Evolutionary conservation across 2,888 invertebrate species (phyloP).

Genomic region (Amblyjoppa fuscipennis): DNA sequence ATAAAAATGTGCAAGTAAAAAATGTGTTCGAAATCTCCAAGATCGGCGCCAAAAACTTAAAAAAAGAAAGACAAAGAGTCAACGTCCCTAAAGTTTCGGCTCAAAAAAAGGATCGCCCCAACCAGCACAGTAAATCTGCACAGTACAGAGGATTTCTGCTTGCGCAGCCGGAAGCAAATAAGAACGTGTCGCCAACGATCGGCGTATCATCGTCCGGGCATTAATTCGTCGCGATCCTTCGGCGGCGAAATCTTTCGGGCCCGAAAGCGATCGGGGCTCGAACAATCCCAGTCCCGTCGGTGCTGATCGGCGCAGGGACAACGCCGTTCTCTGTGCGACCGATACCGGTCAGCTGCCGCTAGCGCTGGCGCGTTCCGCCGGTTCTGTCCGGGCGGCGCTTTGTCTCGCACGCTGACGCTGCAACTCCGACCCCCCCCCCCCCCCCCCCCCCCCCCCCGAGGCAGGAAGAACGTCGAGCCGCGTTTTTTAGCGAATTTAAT

Average conservation of each 20-base stretch:
- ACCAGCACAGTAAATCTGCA: not conserved
- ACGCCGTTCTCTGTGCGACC: slow-evolving; percentile 33
- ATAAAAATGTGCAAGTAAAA: not conserved
- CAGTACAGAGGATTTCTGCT: not conserved
- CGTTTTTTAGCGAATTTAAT: slow-evolving; percentile 85
- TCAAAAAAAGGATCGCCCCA: not conserved
- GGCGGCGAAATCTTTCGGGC: not conserved
- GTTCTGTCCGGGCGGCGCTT: slow-evolving; percentile 53
- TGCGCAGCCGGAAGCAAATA: not conserved
- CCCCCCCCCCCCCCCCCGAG: slow-evolving; percentile 82
- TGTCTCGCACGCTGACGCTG: slow-evolving; percentile 81
- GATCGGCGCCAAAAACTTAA: too few species aligned
- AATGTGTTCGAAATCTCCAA: too few species aligned
- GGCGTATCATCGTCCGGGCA: slow-evolving; percentile 14
- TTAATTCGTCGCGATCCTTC: slow-evolving; percentile 13
- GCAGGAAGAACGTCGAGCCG: slow-evolving; percentile 60
- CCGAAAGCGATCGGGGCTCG: not conserved
- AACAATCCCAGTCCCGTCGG: not conserved
- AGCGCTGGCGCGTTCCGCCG: slow-evolving; percentile 34
- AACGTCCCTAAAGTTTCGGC: too few species aligned
- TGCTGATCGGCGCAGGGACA: slow-evolving; percentile 9
- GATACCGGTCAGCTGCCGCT: slow-evolving; percentile 66
- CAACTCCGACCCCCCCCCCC: slow-evolving; percentile 82
- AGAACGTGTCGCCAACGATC: not conserved
- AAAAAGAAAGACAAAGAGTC: too few species aligned